Conservation (phyloP, 2,797 vertebrate genomes). For the Anguilla obscura region DNA sequence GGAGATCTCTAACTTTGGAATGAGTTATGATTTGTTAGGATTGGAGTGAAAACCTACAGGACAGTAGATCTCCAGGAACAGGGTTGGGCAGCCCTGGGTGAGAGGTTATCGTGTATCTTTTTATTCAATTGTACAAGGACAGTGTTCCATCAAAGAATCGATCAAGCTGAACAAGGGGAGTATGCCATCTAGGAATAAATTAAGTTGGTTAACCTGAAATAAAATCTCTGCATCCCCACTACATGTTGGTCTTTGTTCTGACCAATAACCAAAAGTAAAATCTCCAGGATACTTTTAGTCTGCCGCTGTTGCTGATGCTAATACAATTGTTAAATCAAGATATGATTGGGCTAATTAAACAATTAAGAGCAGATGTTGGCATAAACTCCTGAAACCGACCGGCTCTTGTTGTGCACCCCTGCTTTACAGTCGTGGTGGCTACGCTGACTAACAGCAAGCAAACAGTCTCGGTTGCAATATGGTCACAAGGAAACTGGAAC, state of each 20-base stretch:
- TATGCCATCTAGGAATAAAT: neutral
- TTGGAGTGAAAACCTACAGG: no score
- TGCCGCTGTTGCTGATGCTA: no score
- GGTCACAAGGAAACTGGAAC: neutral
- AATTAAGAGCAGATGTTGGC: no score
- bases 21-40: no score
- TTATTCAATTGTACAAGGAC: neutral
- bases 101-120: neutral
- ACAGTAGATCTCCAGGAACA: no score
- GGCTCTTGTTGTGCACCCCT: no score
- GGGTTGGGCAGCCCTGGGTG: no score
- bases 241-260: no score
- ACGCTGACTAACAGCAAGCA: neutral
- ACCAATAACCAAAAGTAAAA: neutral
- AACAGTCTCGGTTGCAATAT: neutral
- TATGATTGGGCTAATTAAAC: no score
- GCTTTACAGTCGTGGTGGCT: neutral
- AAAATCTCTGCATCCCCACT: neutral
- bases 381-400: no score
- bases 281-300: neutral
- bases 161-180: neutral
- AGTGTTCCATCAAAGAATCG: neutral
- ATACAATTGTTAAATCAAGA: no score
- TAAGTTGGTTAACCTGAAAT: neutral
- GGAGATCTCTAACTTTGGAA: no score